Percentiles rank a stretch among this genome's conserved stretches.
Conservation (phyloP, 2,888 invertebrate species). For the Stenchaetothrips biformis region DNA sequence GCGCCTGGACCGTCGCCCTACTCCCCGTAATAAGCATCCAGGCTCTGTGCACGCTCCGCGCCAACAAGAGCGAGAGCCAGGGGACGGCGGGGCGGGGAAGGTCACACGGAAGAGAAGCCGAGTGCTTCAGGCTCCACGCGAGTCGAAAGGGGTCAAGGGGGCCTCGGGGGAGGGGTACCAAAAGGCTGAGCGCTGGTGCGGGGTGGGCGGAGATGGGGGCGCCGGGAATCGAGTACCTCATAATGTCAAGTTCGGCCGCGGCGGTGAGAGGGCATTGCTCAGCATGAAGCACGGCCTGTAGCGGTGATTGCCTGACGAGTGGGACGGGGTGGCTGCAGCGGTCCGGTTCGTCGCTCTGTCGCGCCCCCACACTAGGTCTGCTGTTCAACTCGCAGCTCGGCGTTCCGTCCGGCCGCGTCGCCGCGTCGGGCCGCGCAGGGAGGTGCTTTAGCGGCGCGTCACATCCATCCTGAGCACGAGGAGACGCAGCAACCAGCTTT, state of each 20-base stretch:
- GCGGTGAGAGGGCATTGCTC: background rate
- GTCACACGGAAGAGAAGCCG: background rate
- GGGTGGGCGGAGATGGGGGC: constrained; percentile 28
- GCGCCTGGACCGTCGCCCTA: too few species aligned
- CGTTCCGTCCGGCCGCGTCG: too few species aligned
- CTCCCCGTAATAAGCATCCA: too few species aligned
- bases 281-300: background rate
- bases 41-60: background rate
- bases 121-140: background rate
- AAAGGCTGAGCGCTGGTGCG: background rate
- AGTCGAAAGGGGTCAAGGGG: constrained; percentile 15
- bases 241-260: constrained; percentile 17
- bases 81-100: background rate
- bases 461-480: too few species aligned
- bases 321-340: background rate
- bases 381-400: too few species aligned
- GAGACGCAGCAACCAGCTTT: too few species aligned
- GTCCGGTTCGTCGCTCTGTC: background rate
- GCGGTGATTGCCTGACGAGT: background rate
- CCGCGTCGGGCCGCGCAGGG: too few species aligned
- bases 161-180: constrained; percentile 13
- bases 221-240: constrained; percentile 30
- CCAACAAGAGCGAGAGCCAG: background rate
- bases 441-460: too few species aligned
- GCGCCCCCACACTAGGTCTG: too few species aligned